Evolutionary conservation across 2,888 invertebrate genomes (phyloP), one percentile per base, ranked within the genome.

Genomic region (Hypena proboscidalis): DNA sequence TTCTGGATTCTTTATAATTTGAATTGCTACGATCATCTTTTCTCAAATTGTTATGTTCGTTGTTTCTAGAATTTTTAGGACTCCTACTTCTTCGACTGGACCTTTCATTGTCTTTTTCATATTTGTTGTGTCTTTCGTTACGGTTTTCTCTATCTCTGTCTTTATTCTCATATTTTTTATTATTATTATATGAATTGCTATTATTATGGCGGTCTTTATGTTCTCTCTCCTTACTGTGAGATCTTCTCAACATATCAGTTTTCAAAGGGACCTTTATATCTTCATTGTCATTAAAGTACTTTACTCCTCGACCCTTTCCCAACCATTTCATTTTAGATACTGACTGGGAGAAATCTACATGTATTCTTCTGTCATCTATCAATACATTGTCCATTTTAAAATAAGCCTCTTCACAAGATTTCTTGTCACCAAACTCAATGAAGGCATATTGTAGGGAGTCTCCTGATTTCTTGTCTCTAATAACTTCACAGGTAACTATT

Each of bases 371-470:
- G 78, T 99, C 99, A 86, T 99, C 99, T 67, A 99, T 99, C 3
- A 99, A 90, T 0, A 99, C 99, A 91, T 99, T 99, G 80, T 99
- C 99, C 99, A 99, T 99, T 92, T 99, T 99, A 74, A 99, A 98
- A 84, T 97, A 99, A 0, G 99, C 99, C 66, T 97, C 96, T 88
- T 99, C 99, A 86, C 99, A 99, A 0, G 97, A 93, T 70, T 97
- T 96, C 56, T 94, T 94, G 36, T 98, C 95, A 51, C 95, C 96
- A 91, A 99, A 99, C 83, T 99, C 99, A 43, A 99, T 97, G 80
- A 99, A 99, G 0, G 99, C 99, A 85, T 99, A 99, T 75, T 99
- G 99, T 40, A 99, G 89, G 0, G 99, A 99, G 78, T 99, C 98
- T 0, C 96, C 96, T 1, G 96, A 95, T 73, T 97, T 96, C 58